phyloP scores from a whole-genome alignment of 2,113 vertebrate genomes.

The Tragelaphus scriptus region DNA sequence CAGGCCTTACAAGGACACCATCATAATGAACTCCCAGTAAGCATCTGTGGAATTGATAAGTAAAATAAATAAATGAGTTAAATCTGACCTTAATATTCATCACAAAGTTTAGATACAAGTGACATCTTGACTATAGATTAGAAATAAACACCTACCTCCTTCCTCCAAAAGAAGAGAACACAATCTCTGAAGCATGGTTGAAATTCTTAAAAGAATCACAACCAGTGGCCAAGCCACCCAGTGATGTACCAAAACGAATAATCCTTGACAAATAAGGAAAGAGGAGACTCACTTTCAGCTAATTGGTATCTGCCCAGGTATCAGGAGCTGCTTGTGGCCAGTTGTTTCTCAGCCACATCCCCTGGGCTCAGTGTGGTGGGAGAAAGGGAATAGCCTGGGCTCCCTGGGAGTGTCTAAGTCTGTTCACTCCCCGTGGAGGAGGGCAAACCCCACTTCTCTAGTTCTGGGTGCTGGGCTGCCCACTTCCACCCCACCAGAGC shows the following conservation, averaged over 20 bases:
- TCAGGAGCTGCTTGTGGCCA: neutral
- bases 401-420: too few species aligned
- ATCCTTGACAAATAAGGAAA: neutral
- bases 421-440: rapidly evolving
- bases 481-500: neutral
- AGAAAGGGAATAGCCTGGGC: neutral
- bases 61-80: neutral
- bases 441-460: neutral
- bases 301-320: neutral
- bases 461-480: neutral
- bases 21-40: neutral
- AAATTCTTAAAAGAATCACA: neutral
- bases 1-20: neutral
- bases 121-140: neutral
- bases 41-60: neutral
- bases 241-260: neutral
- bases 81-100: neutral
- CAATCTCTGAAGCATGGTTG: neutral
- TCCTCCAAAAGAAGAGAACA: neutral
- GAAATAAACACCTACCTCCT: neutral
- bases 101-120: neutral
- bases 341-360: neutral
- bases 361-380: neutral
- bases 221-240: neutral
- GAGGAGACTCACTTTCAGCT: neutral